phyloP scores from a whole-genome alignment of 2,113 vertebrate species.

The Synodontis membranacea region DNA sequence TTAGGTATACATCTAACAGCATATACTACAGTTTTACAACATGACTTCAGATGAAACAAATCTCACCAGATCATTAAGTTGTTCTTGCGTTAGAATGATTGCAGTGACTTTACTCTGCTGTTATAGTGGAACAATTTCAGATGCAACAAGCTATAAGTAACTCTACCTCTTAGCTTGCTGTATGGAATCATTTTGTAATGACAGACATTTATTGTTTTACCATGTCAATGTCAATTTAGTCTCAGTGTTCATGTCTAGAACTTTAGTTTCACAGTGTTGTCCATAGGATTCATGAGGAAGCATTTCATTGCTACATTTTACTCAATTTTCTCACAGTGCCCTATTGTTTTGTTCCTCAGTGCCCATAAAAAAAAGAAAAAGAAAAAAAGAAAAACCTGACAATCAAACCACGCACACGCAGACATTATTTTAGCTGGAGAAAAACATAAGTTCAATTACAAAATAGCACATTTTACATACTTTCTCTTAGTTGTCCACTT shows the following conservation, averaged over 20 bases:
- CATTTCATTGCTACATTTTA: slow-evolving; percentile 30
- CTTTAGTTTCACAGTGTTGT: slow-evolving; percentile 29
- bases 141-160: not conserved
- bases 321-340: slow-evolving; percentile 38
- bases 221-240: slow-evolving; percentile 32
- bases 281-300: slow-evolving; percentile 18
- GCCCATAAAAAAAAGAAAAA: slow-evolving; percentile 39
- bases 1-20: not conserved
- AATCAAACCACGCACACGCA: slow-evolving; percentile 37
- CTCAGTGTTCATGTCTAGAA: slow-evolving; percentile 25
- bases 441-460: slow-evolving; percentile 19
- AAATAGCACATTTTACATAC: not conserved
- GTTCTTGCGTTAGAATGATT: not conserved
- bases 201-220: slow-evolving; percentile 17
- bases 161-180: not conserved
- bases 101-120: slow-evolving; percentile 16
- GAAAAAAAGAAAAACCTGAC: no score
- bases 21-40: no score
- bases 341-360: slow-evolving; percentile 45
- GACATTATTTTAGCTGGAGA: slow-evolving; percentile 13
- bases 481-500: not conserved
- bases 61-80: slow-evolving; percentile 3
- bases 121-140: not conserved
- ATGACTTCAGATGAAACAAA: slow-evolving; percentile 13
- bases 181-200: slow-evolving; percentile 16